Percentiles rank a stretch among this genome's conserved stretches.
Evolutionary conservation across 2,888 invertebrate genomes (phyloP).

Genomic region (Steinernema carpocapsae): DNA sequence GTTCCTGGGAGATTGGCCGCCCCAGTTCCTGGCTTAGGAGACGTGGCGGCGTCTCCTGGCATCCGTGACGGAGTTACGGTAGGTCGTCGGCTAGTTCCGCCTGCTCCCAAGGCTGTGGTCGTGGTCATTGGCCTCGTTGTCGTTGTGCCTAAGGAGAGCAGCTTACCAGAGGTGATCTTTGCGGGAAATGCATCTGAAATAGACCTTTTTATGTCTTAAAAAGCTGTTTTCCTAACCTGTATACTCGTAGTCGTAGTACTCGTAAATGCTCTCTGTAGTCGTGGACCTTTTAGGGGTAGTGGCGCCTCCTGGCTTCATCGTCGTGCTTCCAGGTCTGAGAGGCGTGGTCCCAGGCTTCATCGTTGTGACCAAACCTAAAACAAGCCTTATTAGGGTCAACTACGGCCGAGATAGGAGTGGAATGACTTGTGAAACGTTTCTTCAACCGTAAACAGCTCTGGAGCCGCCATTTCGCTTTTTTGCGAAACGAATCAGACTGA

Average conservation of each 20-base stretch:
- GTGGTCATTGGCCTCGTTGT: constrained; percentile 13
- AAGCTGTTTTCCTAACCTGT: neutral
- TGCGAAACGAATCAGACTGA: too few species aligned
- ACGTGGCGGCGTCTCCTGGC: neutral
- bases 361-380: too few species aligned
- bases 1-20: neutral
- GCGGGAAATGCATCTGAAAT: neutral
- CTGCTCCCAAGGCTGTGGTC: constrained; percentile 6
- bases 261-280: constrained; percentile 17
- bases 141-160: neutral
- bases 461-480: too few species aligned
- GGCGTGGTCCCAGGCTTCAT: neutral
- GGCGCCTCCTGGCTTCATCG: neutral
- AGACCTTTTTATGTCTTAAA: neutral
- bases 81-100: neutral
- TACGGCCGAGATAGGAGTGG: too few species aligned
- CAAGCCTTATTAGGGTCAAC: too few species aligned
- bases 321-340: neutral
- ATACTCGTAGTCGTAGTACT: constrained; percentile 25
- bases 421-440: too few species aligned
- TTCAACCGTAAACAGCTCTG: too few species aligned
- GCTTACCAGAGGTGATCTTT: neutral
- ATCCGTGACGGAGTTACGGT: neutral
- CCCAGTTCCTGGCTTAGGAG: neutral
- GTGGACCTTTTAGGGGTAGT: too few species aligned